Evolutionary conservation across 2,797 vertebrate species (phyloP).

Genomic region (Manis crassicaudata): DNA sequence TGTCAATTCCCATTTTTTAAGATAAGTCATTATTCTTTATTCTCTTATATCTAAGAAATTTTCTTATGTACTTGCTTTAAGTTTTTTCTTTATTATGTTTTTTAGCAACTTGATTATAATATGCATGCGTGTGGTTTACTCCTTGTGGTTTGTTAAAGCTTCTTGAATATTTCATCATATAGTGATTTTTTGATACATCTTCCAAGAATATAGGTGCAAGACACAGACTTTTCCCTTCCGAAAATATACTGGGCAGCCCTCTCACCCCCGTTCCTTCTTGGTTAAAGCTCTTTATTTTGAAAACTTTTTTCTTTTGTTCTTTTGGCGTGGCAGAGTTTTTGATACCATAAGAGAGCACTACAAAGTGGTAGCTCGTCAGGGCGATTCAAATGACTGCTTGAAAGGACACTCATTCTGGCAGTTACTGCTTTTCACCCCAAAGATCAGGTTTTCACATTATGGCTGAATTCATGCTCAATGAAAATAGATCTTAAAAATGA

Average conservation of each 20-base stretch:
- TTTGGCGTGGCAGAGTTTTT: slow-evolving; percentile 87
- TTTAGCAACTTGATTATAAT: not conserved
- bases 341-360: slow-evolving; percentile 88
- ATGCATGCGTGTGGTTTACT: not conserved
- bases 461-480: slow-evolving; percentile 89
- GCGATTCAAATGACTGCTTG: slow-evolving; percentile 91
- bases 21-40: not conserved
- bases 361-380: slow-evolving; percentile 89
- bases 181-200: slow-evolving; percentile 91
- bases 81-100: not conserved
- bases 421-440: slow-evolving; percentile 89
- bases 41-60: not conserved
- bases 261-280: slow-evolving; percentile 91
- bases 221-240: slow-evolving; percentile 85
- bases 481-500: slow-evolving; percentile 90
- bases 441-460: slow-evolving; percentile 87
- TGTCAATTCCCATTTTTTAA: not conserved
- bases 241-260: slow-evolving; percentile 86
- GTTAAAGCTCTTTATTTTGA: slow-evolving; percentile 85
- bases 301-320: slow-evolving; percentile 82
- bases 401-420: slow-evolving; percentile 87
- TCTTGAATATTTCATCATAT: slow-evolving; percentile 84
- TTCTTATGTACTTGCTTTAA: not conserved
- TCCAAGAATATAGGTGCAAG: slow-evolving; percentile 89
- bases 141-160: not conserved